Conservation (phyloP, 2,113 vertebrate species). For the Peromyscus polionotus region DNA sequence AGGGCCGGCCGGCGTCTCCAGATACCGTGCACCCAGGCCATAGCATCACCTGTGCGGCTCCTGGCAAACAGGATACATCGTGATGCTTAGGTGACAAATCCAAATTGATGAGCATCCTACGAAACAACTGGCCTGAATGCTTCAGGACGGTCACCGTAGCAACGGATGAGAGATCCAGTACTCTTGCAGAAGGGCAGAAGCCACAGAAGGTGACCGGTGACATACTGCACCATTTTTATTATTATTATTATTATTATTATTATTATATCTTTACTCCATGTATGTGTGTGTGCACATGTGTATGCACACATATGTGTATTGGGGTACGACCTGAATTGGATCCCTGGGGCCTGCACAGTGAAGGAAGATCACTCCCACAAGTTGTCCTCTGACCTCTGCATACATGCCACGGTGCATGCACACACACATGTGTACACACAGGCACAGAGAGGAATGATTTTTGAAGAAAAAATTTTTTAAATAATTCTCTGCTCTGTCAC, state of each 20-base stretch:
- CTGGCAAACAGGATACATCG: background rate
- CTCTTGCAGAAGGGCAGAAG: background rate
- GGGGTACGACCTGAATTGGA: background rate
- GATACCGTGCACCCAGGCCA: fast-evolving
- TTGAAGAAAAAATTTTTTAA: background rate
- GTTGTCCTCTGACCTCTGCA: background rate
- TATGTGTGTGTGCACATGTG: background rate
- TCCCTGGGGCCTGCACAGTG: too few species aligned
- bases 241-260: background rate
- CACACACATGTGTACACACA: background rate
- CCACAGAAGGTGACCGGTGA: background rate
- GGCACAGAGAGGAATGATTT: background rate
- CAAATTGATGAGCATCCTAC: background rate
- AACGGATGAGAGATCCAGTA: background rate
- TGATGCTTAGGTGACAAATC: background rate
- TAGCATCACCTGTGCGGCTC: background rate
- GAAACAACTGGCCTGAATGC: background rate
- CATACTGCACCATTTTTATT: background rate
- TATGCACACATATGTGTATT: background rate
- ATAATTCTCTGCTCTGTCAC: background rate
- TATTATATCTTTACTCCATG: background rate
- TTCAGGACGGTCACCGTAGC: background rate
- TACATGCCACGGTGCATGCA: too few species aligned
- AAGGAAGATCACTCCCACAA: background rate
- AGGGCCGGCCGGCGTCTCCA: background rate